Percentiles rank a stretch among this genome's conserved stretches.
Evolutionary conservation across 1,140 invertebrate species (phyloP).

Genomic region (Oedothorax gibbosus): DNA sequence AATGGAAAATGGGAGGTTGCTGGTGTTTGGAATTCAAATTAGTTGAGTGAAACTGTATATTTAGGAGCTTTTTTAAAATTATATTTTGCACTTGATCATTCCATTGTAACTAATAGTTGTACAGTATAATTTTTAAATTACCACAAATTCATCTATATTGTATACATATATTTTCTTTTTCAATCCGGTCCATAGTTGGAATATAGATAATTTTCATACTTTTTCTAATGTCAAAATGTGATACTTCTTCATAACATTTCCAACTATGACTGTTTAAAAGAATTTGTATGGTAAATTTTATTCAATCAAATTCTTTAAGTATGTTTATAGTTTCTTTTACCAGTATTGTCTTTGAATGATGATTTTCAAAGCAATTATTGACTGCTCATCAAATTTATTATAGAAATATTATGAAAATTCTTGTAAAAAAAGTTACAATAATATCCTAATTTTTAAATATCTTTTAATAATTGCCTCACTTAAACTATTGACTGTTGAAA

Average conservation of each 20-base stretch:
- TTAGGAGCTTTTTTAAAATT: constrained; percentile 52
- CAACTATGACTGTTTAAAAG: constrained; percentile 48
- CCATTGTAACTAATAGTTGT: constrained; percentile 48
- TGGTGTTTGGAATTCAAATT: constrained; percentile 35
- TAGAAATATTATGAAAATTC: no score
- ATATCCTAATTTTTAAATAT: no score
- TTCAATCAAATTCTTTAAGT: no score
- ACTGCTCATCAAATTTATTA: no score
- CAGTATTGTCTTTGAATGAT: no score
- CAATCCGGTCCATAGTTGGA: constrained; percentile 37
- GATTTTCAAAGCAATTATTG: no score
- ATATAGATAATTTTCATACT: constrained; percentile 45
- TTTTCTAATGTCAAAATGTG: constrained; percentile 49
- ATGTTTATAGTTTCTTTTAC: no score
- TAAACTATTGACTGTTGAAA: no score
- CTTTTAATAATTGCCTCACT: no score
- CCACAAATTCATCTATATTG: constrained; percentile 40
- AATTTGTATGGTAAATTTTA: no score
- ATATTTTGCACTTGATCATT: constrained; percentile 59
- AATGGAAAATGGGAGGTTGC: constrained; percentile 4
- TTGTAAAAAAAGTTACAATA: no score
- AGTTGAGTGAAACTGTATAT: constrained; percentile 44
- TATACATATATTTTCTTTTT: constrained; percentile 32
- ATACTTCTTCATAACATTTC: constrained; percentile 43
- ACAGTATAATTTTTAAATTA: constrained; percentile 47